Percentiles rank a stretch among this genome's conserved stretches.
These are phyloP conservation scores for Notothenia rossii DNA, from an alignment of 2,113 vertebrate genomes.

Conservation along the genomic window DNA sequence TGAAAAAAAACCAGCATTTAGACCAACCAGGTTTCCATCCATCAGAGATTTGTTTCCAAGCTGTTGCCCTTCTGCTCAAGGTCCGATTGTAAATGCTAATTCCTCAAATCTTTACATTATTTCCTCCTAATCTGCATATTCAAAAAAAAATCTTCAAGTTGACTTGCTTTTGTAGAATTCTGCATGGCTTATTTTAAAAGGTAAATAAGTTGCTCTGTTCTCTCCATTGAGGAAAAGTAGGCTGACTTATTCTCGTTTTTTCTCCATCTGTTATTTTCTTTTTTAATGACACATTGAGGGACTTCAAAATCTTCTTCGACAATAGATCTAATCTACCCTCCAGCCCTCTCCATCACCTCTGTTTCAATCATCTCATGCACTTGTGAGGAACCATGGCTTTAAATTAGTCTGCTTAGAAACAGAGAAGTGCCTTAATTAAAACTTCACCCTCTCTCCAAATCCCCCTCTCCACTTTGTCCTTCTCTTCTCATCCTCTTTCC, in stretches of 20 bases:
- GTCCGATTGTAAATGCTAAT: conserved; percentile 42
- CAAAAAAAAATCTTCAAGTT: neutral
- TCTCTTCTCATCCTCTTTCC: conserved; percentile 61
- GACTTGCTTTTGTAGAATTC: conserved; percentile 9
- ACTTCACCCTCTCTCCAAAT: conserved; percentile 72
- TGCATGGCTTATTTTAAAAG: neutral
- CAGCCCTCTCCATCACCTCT: conserved; percentile 64
- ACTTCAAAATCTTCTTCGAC: conserved; percentile 58
- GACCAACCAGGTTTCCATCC: conserved; percentile 86
- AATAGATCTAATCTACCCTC: conserved; percentile 70
- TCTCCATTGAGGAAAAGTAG: conserved; percentile 25
- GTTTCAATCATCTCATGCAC: conserved; percentile 72
- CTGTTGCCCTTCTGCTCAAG: conserved; percentile 86
- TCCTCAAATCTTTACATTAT: conserved; percentile 33
- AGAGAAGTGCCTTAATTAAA: conserved; percentile 82
- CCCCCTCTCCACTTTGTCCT: conserved; percentile 60
- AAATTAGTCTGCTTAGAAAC: conserved; percentile 76
- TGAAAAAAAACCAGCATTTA: conserved; percentile 91
- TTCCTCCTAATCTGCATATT: conserved; percentile 18
- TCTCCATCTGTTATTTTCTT: conserved; percentile 64
- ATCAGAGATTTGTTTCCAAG: conserved; percentile 91
- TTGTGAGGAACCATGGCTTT: conserved; percentile 73
- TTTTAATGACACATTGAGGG: conserved; percentile 61
- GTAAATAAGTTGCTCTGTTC: neutral
- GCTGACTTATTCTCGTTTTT: conserved; percentile 21